Evolutionary conservation across 2,113 vertebrate species (phyloP), one percentile per base, ranked within the genome.

Genomic region (Tetrax tetrax): DNA sequence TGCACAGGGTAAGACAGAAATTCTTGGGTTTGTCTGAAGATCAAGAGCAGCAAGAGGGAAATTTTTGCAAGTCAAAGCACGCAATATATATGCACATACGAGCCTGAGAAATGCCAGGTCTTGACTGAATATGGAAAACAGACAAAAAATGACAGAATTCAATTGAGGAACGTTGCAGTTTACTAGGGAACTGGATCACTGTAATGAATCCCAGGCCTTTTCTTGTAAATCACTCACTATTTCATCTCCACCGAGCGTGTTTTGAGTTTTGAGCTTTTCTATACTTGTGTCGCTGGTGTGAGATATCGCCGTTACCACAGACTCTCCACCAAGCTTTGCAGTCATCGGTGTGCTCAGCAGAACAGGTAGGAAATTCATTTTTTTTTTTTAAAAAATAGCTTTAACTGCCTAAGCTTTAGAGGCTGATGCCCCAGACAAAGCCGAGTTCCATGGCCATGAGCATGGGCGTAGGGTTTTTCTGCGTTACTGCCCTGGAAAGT

Each of bases 61-160:
- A 59, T 38, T 27, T 83, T 51, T 81, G 65, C 90, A 87, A 84
- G 93, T 91, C 66, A 87, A 93, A 97, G 70, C 93, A 33, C 9
- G 93, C 43, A 37, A 50, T 38, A 28, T 54, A 33, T 60, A 41
- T 51, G 86, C 90, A 63, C 47, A 74, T 35, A 25, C 8, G 51
- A 94, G 65, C 29, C 24, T 60, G 69, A 31, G 69, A 87, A 82
- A 29, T 38, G 77, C 66, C 74, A 56, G 78, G 74, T 33, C 90
- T 37, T 87, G 68, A 22, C 19, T 89, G 87, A 63, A 15, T 25
- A n/a, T 16, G 69, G 60, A 71, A 76, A 88, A 5, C 28, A 68
- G 72, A 60, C 25, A 61, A n/a, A 29, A 84, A 87, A 38, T 16
- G 77, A 41, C 64, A 78, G 84, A 66, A 89, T 79, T 85, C 53